Base-by-base conservation (phyloP, 2,113 vertebrate genomes). In the Micronycteris hirsuta region DNA sequence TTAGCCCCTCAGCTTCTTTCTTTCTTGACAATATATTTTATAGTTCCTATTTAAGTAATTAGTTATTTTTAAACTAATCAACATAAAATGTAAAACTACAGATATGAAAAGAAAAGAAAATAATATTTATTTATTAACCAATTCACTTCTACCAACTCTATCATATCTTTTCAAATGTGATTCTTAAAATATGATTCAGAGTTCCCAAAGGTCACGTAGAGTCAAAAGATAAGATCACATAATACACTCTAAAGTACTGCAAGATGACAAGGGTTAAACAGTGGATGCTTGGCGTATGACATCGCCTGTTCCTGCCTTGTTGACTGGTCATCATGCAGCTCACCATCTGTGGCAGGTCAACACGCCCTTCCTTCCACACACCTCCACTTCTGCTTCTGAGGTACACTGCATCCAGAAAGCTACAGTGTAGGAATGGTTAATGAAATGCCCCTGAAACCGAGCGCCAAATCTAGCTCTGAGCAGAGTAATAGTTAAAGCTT, bases 161-260 rank as follows among this genome's bases (percentile, higher is more conserved):
- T 33, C 33, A 5, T 31, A 52, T 65, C 56, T 68, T 90, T 56
- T 54, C 4, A 16, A 82, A 82, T n/a, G 17, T 26, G 24, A 58
- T 26, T 4, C n/a, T 83, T 81, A 70, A 86, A 73, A 47, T 88
- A 83, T 81, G 45, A 77, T 73, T 36, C 31, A 47, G 24, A 73
- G 2, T 74, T 80, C 15, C 58, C 28, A 26, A 61, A 61, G 58
- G 24, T 63, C 58, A 63, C 58, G 14, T 12, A 31, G 58, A 63
- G 58, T 63, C 26, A 31, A 63, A 31, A 63, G 28, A 63, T 12
- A 63, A 63, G 58, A 13, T 28, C 58, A 63, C 4, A 41, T 54
- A 78, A 93, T 54, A 49, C 43, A 78, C 15, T 41, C 7, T 68
- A 76, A 86, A 81, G 26, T 17, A 58, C 24, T 20, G 22, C 47